These are phyloP conservation scores for Athetis lepigone DNA, from an alignment of 2,888 invertebrate species.

Conservation along the genomic window DNA sequence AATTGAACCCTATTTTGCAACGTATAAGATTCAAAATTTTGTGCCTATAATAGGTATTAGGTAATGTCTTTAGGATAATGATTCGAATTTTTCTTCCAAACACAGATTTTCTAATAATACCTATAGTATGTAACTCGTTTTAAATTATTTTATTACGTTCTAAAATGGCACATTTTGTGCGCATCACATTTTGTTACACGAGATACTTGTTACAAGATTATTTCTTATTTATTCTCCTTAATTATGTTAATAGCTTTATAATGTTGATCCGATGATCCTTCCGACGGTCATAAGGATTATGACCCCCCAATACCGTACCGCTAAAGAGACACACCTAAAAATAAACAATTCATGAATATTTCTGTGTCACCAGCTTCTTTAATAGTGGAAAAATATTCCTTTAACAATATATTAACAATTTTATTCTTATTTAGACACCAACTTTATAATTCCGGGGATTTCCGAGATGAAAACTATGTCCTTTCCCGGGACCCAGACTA, in stretches of 20 bases:
- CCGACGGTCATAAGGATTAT: no score
- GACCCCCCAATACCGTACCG: no score
- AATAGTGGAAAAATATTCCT: no score
- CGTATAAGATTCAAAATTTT: background rate
- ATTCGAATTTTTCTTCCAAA: constrained; percentile 10
- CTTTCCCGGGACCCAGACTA: no score
- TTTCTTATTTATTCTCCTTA: background rate
- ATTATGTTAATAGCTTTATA: constrained; percentile 1
- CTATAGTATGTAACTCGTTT: constrained; percentile 2
- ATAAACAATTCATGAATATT: no score
- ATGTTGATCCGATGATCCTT: no score
- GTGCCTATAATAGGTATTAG: background rate
- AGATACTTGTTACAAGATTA: background rate
- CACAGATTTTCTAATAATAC: constrained; percentile 1
- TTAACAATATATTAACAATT: no score
- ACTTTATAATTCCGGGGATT: no score
- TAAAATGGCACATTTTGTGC: constrained; percentile 23
- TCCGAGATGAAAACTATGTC: no score
- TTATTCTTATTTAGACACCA: no score
- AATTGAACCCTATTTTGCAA: constrained; percentile 4
- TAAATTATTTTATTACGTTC: constrained; percentile 7
- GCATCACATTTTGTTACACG: constrained; percentile 8
- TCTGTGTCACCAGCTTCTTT: no score
- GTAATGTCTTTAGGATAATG: constrained; percentile 3
- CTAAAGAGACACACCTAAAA: no score